Conservation (phyloP, 2,113 vertebrate species). For the Egretta garzetta region DNA sequence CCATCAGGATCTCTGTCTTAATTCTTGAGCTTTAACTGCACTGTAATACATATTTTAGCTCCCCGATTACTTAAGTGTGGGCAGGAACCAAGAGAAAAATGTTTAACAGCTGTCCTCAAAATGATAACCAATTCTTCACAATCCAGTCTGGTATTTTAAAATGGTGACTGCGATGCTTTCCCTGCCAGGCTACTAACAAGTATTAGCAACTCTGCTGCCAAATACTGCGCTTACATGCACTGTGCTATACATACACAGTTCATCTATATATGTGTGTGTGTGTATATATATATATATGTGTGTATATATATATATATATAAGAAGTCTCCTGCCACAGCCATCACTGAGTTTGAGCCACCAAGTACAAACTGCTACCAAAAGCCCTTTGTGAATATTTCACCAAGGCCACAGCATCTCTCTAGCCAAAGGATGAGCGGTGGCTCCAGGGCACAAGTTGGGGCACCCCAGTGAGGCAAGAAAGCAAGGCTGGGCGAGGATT, state of each 20-base stretch:
- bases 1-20: background rate
- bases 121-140: background rate
- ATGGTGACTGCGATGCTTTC: background rate
- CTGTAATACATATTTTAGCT: background rate
- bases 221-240: no score
- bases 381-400: background rate
- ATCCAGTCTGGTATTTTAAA: background rate
- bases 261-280: background rate
- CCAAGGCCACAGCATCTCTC: background rate
- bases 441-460: no score
- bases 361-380: background rate
- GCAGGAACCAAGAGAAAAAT: background rate
- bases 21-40: background rate
- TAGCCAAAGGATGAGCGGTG: background rate
- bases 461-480: no score
- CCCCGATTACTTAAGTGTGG: background rate
- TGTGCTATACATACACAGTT: background rate
- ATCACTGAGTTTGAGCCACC: background rate
- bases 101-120: background rate
- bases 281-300: background rate
- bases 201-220: background rate
- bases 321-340: background rate
- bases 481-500: background rate
- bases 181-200: background rate
- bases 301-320: background rate